Conservation (phyloP, 2,888 invertebrate species). For the Cloeon dipterum region DNA sequence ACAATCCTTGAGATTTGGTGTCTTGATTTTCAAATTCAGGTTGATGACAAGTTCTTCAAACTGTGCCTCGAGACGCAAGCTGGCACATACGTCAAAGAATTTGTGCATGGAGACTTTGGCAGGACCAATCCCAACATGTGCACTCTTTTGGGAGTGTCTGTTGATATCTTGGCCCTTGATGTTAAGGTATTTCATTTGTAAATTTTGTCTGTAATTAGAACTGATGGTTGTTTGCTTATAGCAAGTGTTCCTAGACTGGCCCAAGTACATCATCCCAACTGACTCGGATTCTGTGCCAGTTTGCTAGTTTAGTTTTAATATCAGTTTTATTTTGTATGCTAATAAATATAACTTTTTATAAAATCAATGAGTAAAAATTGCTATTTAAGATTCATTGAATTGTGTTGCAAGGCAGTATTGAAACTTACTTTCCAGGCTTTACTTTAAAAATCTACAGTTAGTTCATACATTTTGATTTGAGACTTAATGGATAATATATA, state of each 20-base stretch:
- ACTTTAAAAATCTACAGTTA: no score
- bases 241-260: conserved; percentile 5
- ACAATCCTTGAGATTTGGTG: no score
- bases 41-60: conserved; percentile 22
- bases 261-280: conserved; percentile 5
- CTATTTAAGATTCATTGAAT: no score
- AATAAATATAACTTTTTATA: no score
- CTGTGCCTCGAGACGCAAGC: conserved; percentile 60
- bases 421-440: no score
- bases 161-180: conserved; percentile 83
- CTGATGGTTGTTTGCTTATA: not conserved
- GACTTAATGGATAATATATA: no score
- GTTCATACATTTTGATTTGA: no score
- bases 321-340: no score
- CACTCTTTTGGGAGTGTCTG: conserved; percentile 36
- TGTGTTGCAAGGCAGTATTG: no score
- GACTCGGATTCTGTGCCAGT: no score
- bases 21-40: not conserved
- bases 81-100: conserved; percentile 93
- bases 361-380: no score
- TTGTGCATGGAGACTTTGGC: conserved; percentile 89
- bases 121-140: conserved; percentile 59
- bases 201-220: not conserved
- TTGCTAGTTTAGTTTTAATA: no score
- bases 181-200: conserved; percentile 27